Evolutionary conservation across 1,140 invertebrate species (phyloP).

Genomic region (Zaprionus vittiger): DNA sequence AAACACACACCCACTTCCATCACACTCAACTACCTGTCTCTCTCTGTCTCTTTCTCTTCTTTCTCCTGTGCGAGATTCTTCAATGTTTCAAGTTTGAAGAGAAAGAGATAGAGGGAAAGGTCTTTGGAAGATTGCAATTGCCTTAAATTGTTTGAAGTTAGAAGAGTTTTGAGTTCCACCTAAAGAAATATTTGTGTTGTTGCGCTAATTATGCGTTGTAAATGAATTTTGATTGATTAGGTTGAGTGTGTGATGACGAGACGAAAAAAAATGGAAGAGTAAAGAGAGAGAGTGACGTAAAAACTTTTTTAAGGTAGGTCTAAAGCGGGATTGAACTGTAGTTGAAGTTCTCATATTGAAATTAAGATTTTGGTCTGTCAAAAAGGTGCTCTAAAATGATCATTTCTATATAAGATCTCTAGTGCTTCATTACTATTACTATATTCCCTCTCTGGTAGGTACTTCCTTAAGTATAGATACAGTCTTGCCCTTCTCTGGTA

Average conservation of each 20-base stretch:
- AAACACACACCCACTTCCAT: conserved; percentile 5
- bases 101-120: conserved; percentile 52
- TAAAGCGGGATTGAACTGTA: background rate
- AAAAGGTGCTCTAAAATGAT: background rate
- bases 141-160: background rate
- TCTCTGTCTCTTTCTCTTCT: background rate
- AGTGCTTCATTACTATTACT: too few relatives aligned
- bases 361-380: background rate
- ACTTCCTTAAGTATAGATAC: too few relatives aligned
- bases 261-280: background rate
- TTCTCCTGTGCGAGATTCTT: conserved; percentile 38
- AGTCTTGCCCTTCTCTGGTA: too few relatives aligned
- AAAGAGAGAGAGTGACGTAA: background rate
- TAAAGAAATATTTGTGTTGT: background rate
- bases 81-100: background rate
- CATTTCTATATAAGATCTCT: too few relatives aligned
- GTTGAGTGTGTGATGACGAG: background rate
- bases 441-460: too few relatives aligned
- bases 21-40: background rate
- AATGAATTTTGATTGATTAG: conserved; percentile 1
- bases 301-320: background rate
- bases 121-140: background rate
- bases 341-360: background rate
- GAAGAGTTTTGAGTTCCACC: background rate
- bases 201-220: conserved; percentile 1